phyloP scores from a whole-genome alignment of 2,888 invertebrate species.

The Steinernema hermaphroditum region DNA sequence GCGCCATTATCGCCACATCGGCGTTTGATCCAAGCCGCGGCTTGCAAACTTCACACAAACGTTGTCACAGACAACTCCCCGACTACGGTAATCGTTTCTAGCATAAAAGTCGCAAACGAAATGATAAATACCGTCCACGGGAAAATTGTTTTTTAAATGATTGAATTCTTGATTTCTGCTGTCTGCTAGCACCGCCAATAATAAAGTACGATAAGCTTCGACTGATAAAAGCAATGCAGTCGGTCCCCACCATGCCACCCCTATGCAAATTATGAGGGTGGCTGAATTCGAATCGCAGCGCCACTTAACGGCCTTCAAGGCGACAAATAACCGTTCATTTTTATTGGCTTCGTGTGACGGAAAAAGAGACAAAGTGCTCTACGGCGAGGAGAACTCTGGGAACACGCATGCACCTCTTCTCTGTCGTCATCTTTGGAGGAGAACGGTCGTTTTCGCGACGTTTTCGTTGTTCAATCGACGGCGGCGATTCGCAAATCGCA shows the following conservation, averaged over 20 bases:
- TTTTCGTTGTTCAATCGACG: slow-evolving; percentile 26
- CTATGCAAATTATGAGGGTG: slow-evolving; percentile 30
- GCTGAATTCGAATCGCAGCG: slow-evolving; percentile 17
- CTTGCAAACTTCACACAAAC: too few species aligned
- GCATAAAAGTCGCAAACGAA: background rate
- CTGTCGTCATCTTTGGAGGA: background rate
- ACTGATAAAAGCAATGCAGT: background rate
- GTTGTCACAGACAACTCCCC: background rate
- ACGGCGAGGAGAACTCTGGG: slow-evolving; percentile 15
- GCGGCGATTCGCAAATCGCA: slow-evolving; percentile 29
- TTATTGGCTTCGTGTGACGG: slow-evolving; percentile 44
- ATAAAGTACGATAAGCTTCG: too few species aligned
- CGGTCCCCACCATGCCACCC: background rate
- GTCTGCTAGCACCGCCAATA: too few species aligned
- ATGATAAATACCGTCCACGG: background rate
- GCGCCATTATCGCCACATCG: slow-evolving; percentile 20
- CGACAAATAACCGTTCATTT: slow-evolving; percentile 55
- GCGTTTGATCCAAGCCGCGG: background rate
- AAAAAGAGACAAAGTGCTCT: slow-evolving; percentile 29
- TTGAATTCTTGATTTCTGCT: too few species aligned
- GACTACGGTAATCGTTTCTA: slow-evolving; percentile 6
- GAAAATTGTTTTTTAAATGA: background rate
- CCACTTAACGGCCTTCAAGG: slow-evolving; percentile 30
- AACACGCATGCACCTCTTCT: slow-evolving; percentile 27
- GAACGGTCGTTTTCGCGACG: slow-evolving; percentile 22